Evolutionary conservation across 2,888 invertebrate species (phyloP), one percentile per base, ranked within the genome.

Genomic region (Pachliopta kotzebuea): DNA sequence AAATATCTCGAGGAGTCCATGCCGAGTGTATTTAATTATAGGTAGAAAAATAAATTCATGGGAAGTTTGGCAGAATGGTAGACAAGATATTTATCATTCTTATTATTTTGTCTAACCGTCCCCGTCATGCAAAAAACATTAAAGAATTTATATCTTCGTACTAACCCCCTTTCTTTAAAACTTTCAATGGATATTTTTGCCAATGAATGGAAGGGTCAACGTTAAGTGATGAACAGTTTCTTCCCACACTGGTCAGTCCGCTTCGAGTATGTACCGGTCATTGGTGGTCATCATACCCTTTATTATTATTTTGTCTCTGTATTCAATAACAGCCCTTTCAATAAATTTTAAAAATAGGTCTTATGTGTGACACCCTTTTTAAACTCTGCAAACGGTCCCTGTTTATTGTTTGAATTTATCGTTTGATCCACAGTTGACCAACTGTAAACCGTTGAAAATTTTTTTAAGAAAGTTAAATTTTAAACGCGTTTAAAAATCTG

Each of bases 201-300:
- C 72, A 67, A 75, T 75, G 83, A 77, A 88, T 83, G 74, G 76
- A 78, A 83, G 80, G 88, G 88, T 88, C 88, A 82, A 85, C 76
- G 80, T 78, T 79, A 84, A 79, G 79, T 73, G 70, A 76, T 74
- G 73, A 76, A 76, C 77, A 77, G 74, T 70, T 75, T 76, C 88
- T 90, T 89, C 89, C 87, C 89, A 90, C 89, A 88, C 86, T 85
- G 90, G 89, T 86, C 90, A 90, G 86, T 83, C 84, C 84, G 75
- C 78, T 83, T 56, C 62, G 55, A 54, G 59, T 66, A 59, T 59
- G 81, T 81, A 86, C 87, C 83, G 90, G 90, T 85, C 90, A 90
- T 89, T 87, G 88, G 84, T 77, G 86, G 83, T 84, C 86, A 89
- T 88, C 87, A 83, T 80, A 81, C 76, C 75, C 78, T 83, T 89